Evolutionary conservation across 2,113 vertebrate genomes (phyloP).

Genomic region (Gasterosteus nipponicus): DNA sequence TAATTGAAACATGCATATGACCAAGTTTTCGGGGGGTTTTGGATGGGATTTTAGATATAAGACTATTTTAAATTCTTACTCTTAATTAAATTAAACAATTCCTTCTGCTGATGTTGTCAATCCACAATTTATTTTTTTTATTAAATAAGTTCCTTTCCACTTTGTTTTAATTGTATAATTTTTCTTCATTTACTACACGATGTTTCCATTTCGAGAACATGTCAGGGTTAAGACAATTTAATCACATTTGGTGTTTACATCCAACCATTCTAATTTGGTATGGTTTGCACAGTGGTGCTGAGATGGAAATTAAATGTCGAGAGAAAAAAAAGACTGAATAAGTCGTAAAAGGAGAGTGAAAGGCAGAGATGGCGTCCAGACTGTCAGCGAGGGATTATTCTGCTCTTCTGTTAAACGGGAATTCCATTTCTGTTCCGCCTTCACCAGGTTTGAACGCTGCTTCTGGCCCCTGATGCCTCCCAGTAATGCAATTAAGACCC

Average conservation of each 20-base stretch:
- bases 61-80: neutral
- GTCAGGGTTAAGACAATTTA: constrained; percentile 20
- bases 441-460: constrained; percentile 48
- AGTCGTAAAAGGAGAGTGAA: constrained; percentile 20
- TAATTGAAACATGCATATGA: neutral
- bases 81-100: constrained; percentile 29
- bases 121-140: constrained; percentile 17
- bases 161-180: constrained; percentile 28
- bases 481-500: constrained; percentile 81
- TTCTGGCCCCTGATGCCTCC: constrained; percentile 44
- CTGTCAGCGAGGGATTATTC: constrained; percentile 71
- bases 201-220: constrained; percentile 38
- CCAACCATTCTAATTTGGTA: neutral
- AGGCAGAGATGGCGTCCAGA: constrained; percentile 62
- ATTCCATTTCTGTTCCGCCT: constrained; percentile 73
- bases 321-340: constrained; percentile 8
- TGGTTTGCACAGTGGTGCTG: constrained; percentile 12
- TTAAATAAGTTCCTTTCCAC: constrained; percentile 35
- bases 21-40: neutral
- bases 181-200: constrained; percentile 15
- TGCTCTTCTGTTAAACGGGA: constrained; percentile 73
- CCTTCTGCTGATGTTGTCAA: neutral
- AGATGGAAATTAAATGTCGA: constrained; percentile 3
- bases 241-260: constrained; percentile 43
- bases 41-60: neutral